Evolutionary conservation across 1,140 invertebrate species (phyloP), one percentile per base, ranked within the genome.

Genomic region (Macrotrachela quadricornifera): DNA sequence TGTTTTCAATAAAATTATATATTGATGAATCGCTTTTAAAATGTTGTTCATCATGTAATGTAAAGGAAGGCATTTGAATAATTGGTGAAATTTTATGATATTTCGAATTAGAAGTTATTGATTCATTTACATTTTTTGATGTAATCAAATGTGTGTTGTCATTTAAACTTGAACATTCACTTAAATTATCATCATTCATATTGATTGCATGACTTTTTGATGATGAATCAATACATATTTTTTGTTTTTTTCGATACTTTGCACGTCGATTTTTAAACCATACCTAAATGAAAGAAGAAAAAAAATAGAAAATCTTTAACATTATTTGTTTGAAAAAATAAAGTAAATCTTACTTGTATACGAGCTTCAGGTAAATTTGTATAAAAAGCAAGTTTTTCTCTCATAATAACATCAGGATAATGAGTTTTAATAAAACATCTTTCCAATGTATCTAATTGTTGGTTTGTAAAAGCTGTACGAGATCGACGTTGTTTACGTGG

Each of bases 281-380:
- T 10, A 58, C 57, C 57, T 51, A 38, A 42, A 44, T 21, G 52
- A n/a, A n/a, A 41, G 4, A 6, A 48, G 9, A 45, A 3, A 21
- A 12, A 9, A 13, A 49, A 12, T 43, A 46, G 10, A 21, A 14
- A 21, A 18, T 30, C 15, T 40, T n/a, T n/a, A n/a, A n/a, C n/a
- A n/a, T n/a, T n/a, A n/a, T 36, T 36, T 13, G 30, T 18, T 16
- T 38, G 17, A 13, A 51, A 53, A 51, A 50, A 14, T n/a, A 36
- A 13, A 36, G 3, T 49, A 17, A 40, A 30, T n/a, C 13, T 38
- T 55, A 63, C 63, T 49, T 64, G 62, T 56, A 64, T 62, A 38
- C 64, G 52, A 36, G 59, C 60, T 51, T 64, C 63, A 3, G 63
- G 58, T 41, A 64, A 50, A 43, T 58, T 58, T 14, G 62, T 65